phyloP scores from a whole-genome alignment of 2,888 invertebrate genomes.

The Incurvaria masculella region DNA sequence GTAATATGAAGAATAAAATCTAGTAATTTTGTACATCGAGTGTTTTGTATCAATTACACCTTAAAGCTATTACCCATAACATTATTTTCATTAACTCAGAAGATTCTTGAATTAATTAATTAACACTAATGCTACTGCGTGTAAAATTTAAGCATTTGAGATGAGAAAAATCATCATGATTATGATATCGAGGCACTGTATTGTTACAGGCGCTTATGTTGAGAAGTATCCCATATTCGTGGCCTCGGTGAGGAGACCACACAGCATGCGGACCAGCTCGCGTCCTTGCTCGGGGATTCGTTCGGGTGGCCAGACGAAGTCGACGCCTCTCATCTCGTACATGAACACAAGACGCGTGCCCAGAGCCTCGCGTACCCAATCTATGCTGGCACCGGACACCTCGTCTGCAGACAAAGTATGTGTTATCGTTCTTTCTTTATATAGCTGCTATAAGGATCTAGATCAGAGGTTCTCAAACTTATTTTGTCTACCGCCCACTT shows the following conservation, averaged over 20 bases:
- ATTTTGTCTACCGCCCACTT: no score
- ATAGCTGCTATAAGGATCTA: no score
- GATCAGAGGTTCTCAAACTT: no score
- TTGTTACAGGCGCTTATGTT: no score
- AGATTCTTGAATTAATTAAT: no score
- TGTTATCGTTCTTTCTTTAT: no score
- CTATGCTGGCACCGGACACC: slow-evolving; percentile 58
- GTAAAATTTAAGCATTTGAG: not conserved
- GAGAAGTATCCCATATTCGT: slow-evolving; percentile 41
- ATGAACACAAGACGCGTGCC: slow-evolving; percentile 58
- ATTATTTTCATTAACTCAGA: no score
- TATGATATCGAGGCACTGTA: not conserved
- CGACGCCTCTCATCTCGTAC: slow-evolving; percentile 66
- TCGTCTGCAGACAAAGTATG: slow-evolving; percentile 36
- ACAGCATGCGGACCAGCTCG: slow-evolving; percentile 62
- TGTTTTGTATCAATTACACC: no score
- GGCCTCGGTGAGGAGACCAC: slow-evolving; percentile 50
- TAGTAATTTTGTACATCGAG: no score
- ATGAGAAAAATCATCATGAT: not conserved
- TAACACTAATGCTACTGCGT: no score
- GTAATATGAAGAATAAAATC: no score
- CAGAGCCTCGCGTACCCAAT: slow-evolving; percentile 59
- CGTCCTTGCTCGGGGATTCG: slow-evolving; percentile 63
- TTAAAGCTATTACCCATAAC: no score
- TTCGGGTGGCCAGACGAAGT: slow-evolving; percentile 63